phyloP scores from a whole-genome alignment of 2,888 invertebrate species.

The Drosophila formosana region DNA sequence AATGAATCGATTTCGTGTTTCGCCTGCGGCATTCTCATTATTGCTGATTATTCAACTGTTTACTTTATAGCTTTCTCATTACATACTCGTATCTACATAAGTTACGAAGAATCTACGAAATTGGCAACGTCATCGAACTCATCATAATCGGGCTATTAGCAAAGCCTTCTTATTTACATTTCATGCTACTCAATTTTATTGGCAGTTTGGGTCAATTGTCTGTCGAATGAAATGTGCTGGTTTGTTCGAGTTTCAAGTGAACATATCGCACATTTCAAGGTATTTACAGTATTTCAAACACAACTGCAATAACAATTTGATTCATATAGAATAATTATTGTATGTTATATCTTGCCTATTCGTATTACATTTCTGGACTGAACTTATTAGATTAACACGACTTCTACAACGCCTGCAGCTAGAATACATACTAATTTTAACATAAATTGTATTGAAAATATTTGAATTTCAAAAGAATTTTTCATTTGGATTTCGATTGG shows the following conservation, averaged over 20 bases:
- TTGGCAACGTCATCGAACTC: constrained; percentile 71
- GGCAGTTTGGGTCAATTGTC: constrained; percentile 80
- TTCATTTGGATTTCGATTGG: neutral
- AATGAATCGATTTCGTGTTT: constrained; percentile 62
- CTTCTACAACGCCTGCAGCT: no score
- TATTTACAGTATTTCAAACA: neutral
- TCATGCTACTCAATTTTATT: constrained; percentile 74
- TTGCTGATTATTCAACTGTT: constrained; percentile 76
- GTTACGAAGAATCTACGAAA: constrained; percentile 45
- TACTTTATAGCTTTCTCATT: constrained; percentile 81
- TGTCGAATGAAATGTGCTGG: constrained; percentile 54
- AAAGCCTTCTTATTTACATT: constrained; percentile 74
- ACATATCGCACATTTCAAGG: neutral
- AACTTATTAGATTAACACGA: no score
- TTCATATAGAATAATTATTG: no score
- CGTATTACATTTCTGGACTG: no score
- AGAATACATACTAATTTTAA: no score
- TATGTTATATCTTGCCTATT: no score
- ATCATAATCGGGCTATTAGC: constrained; percentile 77
- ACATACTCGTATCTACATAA: constrained; percentile 34
- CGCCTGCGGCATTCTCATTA: constrained; percentile 67
- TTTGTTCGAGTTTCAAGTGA: constrained; percentile 34
- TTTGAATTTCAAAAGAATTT: neutral
- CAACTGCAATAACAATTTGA: neutral
- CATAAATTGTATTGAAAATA: no score